These are phyloP conservation scores for Gopherus flavomarginatus DNA, from an alignment of 2,113 vertebrate species.

Conservation along the genomic window DNA sequence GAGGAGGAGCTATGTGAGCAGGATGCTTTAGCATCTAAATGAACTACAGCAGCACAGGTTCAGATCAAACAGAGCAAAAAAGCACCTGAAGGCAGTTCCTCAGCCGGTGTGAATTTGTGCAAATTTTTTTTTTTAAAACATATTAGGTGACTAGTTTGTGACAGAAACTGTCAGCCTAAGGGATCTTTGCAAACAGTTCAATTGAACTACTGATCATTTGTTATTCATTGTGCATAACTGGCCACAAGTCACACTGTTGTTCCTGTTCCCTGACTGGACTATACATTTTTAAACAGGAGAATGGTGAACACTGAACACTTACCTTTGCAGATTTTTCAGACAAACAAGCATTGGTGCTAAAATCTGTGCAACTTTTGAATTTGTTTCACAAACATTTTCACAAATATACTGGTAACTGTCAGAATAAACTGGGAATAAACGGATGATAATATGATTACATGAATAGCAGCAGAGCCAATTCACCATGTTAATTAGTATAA, in stretches of 20 bases:
- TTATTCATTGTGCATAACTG: neutral
- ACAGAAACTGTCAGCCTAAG: neutral
- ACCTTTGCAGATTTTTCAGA: neutral
- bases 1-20: accelerated
- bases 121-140: neutral
- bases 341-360: neutral
- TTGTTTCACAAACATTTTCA: neutral
- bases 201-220: neutral
- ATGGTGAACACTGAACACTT: neutral
- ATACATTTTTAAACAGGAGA: neutral
- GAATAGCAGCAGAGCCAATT: neutral
- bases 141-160: neutral
- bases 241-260: neutral
- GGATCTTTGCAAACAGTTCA: neutral
- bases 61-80: neutral
- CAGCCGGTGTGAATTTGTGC: neutral
- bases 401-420: neutral
- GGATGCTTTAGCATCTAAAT: neutral
- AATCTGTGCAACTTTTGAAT: neutral
- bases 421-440: neutral
- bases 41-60: neutral
- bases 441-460: neutral
- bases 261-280: neutral
- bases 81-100: accelerated
- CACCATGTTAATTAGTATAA: neutral